Base-by-base conservation (phyloP, 2,113 vertebrate species). In the Melanocharis versteri region DNA sequence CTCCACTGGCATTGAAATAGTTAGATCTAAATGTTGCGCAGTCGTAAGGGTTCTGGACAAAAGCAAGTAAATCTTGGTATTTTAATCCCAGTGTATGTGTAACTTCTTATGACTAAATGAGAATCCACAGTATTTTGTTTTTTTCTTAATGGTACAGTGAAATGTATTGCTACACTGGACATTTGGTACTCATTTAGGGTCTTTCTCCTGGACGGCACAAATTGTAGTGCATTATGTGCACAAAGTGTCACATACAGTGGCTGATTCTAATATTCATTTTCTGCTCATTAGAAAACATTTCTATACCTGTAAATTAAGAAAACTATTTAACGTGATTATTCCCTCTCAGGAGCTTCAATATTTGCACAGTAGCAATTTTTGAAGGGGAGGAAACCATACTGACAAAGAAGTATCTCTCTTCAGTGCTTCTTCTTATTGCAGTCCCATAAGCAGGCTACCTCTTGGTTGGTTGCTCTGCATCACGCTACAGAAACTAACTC, bases 401-500 rank as follows among this genome's bases (percentile, higher is more conserved):
- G 84, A 61, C 62, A 86, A 62, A 47, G 72, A 75, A 89, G 53
- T 54, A 51, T 86, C 83, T 97, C 86, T 84, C 91, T 95, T 94
- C 89, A 76, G 83, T 94, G 66, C 70, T 86, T 47, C 92, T 88
- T 89, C 50, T 76, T 83, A 54, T 42, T 91, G 47, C 42, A 88
- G 64, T 90, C 82, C 88, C 45, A 10, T 60, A 89, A 95, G 69
- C 79, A 5, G 4, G 62, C 83, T 94, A 28, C 53, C 76, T 56
- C 88, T 82, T 85, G 71, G 69, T 65, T 83, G 70, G 87, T 83
- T 93, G 84, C 84, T 96, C 72, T 89, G 84, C 94, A 94, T 97
- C 97, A 93, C 3, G 2, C 88, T 68, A 33, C 77, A 95, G 93
- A 96, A 94, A 72, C 93, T 96, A 97, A 97, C 95, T 96, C 91